Conservation (phyloP, 2,888 invertebrate genomes). For the Agapostemon virescens region DNA sequence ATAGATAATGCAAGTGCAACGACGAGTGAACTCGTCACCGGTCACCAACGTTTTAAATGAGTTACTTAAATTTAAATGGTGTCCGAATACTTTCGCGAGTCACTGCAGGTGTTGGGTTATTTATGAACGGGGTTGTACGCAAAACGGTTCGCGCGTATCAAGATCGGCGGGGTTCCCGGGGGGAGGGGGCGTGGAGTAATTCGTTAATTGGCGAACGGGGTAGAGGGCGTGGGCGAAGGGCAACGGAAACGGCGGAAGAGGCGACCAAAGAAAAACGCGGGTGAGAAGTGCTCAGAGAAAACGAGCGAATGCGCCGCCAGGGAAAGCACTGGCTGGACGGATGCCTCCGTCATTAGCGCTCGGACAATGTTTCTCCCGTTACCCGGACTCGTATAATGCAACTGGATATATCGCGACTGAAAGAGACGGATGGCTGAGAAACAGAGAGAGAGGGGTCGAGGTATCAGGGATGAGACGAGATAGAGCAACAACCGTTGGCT, state of each 20-base stretch:
- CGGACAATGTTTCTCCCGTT: constrained; percentile 58
- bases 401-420: constrained; percentile 67
- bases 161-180: neutral
- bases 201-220: constrained; percentile 25
- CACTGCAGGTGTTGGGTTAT: too few relatives aligned
- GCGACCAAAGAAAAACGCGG: neutral
- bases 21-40: too few relatives aligned
- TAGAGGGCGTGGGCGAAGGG: neutral
- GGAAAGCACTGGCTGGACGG: constrained; percentile 18
- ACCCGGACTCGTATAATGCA: constrained; percentile 64
- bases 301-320: constrained; percentile 1
- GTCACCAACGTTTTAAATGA: too few relatives aligned
- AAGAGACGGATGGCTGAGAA: constrained; percentile 60
- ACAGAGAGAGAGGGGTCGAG: constrained; percentile 15
- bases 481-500: constrained; percentile 29
- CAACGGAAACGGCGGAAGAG: neutral
- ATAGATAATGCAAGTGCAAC: too few relatives aligned
- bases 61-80: too few relatives aligned
- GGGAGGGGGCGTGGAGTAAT: constrained; percentile 13
- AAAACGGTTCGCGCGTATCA: neutral
- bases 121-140: neutral
- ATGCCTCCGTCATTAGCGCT: constrained; percentile 58
- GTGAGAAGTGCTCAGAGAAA: neutral
- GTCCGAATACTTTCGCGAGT: too few relatives aligned
- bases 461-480: constrained; percentile 52